phyloP scores from a whole-genome alignment of 2,113 vertebrate species.

The Theristicus caerulescens region DNA sequence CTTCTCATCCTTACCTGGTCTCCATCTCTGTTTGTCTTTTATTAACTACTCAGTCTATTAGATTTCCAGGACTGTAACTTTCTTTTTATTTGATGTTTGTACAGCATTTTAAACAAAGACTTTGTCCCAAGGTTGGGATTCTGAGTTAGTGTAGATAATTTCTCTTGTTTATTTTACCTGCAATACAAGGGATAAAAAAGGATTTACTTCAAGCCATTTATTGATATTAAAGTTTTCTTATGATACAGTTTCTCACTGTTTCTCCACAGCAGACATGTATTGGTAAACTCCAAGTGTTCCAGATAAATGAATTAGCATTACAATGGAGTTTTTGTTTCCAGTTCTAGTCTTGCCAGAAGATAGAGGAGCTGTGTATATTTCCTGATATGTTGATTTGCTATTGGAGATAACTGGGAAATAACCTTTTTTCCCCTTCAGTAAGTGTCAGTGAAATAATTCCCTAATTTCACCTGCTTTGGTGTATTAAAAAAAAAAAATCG shows the following conservation, averaged over 20 bases:
- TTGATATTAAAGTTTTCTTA: background rate
- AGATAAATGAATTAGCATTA: background rate
- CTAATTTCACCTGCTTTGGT: background rate
- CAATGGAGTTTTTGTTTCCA: background rate
- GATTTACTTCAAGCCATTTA: background rate
- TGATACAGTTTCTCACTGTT: background rate
- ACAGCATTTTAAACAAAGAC: background rate
- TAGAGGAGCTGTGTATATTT: background rate
- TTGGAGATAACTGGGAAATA: background rate
- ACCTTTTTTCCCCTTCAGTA: background rate
- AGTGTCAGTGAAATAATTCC: background rate
- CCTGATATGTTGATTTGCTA: background rate
- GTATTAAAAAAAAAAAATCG: background rate
- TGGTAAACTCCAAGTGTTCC: background rate
- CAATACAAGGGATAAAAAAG: background rate
- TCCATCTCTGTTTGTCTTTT: background rate
- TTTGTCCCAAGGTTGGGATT: background rate
- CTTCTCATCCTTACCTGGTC: background rate
- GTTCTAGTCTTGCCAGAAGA: background rate
- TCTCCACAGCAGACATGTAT: background rate
- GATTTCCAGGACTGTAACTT: background rate
- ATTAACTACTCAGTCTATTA: background rate
- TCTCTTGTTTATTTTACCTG: background rate
- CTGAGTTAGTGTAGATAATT: background rate
- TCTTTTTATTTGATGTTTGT: background rate